These are phyloP conservation scores for Cirrhinus mrigala DNA, from an alignment of 2,797 vertebrate species.

Conservation along the genomic window DNA sequence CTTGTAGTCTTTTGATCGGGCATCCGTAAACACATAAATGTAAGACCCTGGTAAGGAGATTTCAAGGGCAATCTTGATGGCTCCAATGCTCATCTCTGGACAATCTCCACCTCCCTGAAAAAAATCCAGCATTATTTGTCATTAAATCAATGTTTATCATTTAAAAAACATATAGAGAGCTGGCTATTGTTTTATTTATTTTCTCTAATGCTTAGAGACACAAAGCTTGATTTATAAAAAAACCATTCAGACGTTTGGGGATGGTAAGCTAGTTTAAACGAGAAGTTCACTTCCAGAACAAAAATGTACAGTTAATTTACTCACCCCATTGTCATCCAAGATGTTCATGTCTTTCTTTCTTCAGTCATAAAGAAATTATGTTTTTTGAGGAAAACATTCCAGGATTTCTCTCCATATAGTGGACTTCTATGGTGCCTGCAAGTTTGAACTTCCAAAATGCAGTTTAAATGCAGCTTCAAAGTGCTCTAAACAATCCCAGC, in stretches of 20 bases:
- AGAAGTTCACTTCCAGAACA: too few species aligned
- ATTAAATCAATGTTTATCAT: neutral
- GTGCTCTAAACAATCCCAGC: too few species aligned
- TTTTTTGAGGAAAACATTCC: too few species aligned
- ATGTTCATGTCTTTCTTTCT: too few species aligned
- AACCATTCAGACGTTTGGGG: neutral
- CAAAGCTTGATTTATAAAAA: neutral
- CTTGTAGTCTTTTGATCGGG: conserved; percentile 95
- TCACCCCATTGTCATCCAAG: too few species aligned
- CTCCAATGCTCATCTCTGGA: conserved; percentile 98
- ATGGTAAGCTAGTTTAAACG: neutral
- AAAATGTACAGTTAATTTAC: too few species aligned
- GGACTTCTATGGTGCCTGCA: too few species aligned
- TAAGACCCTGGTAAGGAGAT: conserved; percentile 96
- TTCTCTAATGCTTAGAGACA: neutral
- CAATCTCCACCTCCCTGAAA: conserved; percentile 96
- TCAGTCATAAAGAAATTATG: too few species aligned
- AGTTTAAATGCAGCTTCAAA: too few species aligned
- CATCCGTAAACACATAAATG: conserved; percentile 98
- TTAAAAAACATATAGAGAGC: neutral
- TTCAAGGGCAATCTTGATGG: conserved; percentile 97
- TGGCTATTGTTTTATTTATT: neutral
- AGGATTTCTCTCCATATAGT: too few species aligned
- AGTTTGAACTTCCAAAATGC: too few species aligned
- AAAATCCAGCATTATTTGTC: neutral